A percentile compares a stretch with the other conserved stretches of the same genome.
phyloP scores from a whole-genome alignment of 1,140 invertebrate genomes.

The Oedothorax gibbosus region DNA sequence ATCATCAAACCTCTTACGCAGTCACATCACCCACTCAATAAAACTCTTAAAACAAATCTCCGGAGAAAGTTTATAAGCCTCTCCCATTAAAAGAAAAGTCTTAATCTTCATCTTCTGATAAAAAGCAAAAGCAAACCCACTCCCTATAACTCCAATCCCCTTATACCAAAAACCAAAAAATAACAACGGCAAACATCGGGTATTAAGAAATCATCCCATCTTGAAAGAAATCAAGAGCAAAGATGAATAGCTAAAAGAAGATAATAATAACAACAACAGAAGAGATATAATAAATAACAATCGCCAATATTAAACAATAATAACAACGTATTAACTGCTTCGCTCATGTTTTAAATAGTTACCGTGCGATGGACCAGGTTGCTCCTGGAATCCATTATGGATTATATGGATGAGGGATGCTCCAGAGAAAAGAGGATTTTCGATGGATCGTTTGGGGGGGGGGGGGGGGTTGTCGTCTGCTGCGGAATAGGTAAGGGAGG shows the following conservation, averaged over 20 bases:
- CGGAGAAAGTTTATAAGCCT: slow-evolving; percentile 12
- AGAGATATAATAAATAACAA: not conserved
- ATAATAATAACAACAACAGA: not conserved
- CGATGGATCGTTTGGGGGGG: slow-evolving; percentile 9
- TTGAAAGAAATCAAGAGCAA: slow-evolving; percentile 19
- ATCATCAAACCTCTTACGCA: slow-evolving; percentile 24
- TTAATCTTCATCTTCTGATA: not conserved
- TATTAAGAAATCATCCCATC: slow-evolving; percentile 2
- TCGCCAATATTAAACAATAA: too few relatives aligned
- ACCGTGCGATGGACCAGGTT: slow-evolving; percentile 30
- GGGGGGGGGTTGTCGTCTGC: slow-evolving; percentile 26
- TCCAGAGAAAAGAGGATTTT: slow-evolving; percentile 28
- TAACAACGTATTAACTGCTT: slow-evolving; percentile 9
- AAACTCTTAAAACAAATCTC: slow-evolving; percentile 9
- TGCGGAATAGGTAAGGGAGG: not conserved
- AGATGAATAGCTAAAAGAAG: not conserved
- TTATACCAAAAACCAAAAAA: slow-evolving; percentile 17
- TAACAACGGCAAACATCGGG: not conserved
- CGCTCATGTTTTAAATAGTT: slow-evolving; percentile 20
- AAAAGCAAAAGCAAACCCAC: not conserved
- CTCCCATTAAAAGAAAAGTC: slow-evolving; percentile 25
- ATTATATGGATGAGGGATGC: slow-evolving; percentile 19
- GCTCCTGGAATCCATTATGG: slow-evolving; percentile 58
- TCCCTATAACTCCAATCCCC: not conserved
- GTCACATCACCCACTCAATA: not conserved